Conservation (phyloP, 2,113 vertebrate species). For the Solea solea region DNA sequence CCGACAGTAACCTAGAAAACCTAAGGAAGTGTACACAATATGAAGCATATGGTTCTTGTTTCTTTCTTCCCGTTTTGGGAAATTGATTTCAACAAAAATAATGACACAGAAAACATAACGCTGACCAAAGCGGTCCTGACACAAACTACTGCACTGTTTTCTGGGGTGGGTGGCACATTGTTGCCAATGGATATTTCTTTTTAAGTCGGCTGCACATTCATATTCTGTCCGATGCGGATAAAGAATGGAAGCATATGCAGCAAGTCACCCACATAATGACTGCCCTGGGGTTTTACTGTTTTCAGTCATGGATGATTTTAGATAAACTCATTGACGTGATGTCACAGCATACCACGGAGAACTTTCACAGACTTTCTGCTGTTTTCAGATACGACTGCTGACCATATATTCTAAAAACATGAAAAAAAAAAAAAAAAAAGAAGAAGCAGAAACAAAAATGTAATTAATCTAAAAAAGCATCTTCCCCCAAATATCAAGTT, state of each 20-base stretch:
- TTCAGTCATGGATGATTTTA: slow-evolving; percentile 59
- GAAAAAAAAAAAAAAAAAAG: not conserved
- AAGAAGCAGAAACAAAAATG: no score
- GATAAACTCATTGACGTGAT: slow-evolving; percentile 60
- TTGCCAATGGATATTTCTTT: slow-evolving; percentile 49
- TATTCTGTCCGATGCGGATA: slow-evolving; percentile 43
- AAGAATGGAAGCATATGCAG: slow-evolving; percentile 50
- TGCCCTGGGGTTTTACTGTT: slow-evolving; percentile 58
- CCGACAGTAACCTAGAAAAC: slow-evolving; percentile 92
- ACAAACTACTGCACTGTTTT: slow-evolving; percentile 55
- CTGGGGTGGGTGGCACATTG: slow-evolving; percentile 46
- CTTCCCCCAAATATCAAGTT: not conserved
- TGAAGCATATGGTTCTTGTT: slow-evolving; percentile 89
- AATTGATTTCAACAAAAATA: slow-evolving; percentile 75
- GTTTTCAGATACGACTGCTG: slow-evolving; percentile 7
- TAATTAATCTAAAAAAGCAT: not conserved
- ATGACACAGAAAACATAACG: slow-evolving; percentile 59
- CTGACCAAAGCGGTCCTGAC: slow-evolving; percentile 63
- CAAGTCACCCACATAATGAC: slow-evolving; percentile 59
- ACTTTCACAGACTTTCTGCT: slow-evolving; percentile 11
- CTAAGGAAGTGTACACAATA: slow-evolving; percentile 72
- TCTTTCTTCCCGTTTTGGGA: slow-evolving; percentile 50
- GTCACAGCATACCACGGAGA: slow-evolving; percentile 21
- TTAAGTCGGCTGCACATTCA: slow-evolving; percentile 38
- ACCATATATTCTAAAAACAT: slow-evolving; percentile 4